Conservation (phyloP, 2,888 invertebrate species). For the Tenthredo scrophulariae region DNA sequence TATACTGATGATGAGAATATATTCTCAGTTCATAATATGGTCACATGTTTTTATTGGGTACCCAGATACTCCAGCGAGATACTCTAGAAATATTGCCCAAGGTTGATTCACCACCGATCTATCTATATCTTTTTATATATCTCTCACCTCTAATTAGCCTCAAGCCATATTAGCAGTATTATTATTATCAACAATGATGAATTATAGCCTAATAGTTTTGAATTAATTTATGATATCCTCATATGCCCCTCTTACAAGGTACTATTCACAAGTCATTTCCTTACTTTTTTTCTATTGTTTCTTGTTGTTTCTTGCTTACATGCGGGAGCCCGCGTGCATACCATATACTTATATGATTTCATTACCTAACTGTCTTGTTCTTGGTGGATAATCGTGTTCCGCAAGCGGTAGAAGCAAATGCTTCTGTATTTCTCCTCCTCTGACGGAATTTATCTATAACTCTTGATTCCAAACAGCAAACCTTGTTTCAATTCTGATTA, state of each 20-base stretch:
- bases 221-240: background rate
- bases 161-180: background rate
- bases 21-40: background rate
- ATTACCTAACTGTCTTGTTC: background rate
- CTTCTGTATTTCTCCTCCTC: background rate
- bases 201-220: background rate
- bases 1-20: background rate
- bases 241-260: background rate
- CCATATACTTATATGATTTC: background rate
- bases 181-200: background rate
- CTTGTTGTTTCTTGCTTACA: background rate
- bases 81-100: background rate
- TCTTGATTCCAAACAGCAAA: background rate
- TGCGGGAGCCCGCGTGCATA: background rate
- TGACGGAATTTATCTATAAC: background rate
- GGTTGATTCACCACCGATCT: background rate
- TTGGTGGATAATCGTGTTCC: background rate
- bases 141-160: background rate
- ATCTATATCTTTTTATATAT: background rate
- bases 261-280: background rate
- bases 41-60: background rate
- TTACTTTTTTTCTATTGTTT: background rate
- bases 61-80: background rate
- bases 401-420: background rate
- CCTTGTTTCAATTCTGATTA: slow-evolving; percentile 57